Conservation (phyloP, 2,888 invertebrate species). For the Diaprepes abbreviatus region DNA sequence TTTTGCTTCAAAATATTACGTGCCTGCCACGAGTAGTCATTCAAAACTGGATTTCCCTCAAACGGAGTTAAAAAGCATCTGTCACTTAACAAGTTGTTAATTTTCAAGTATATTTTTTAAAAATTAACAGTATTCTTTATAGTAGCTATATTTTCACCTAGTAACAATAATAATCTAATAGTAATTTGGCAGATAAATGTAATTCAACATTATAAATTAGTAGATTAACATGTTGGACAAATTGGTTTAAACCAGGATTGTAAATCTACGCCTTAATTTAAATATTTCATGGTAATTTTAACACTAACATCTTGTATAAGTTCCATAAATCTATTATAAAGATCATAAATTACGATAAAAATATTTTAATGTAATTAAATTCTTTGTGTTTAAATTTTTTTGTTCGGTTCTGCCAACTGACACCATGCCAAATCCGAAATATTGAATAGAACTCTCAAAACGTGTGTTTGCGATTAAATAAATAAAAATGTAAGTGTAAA, state of each 20-base stretch:
- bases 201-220: slow-evolving; percentile 1
- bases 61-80: too few species aligned
- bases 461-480: too few species aligned
- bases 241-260: neutral
- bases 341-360: neutral
- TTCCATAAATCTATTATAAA: neutral
- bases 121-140: too few species aligned
- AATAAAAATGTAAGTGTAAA: too few species aligned
- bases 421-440: slow-evolving; percentile 5
- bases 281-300: slow-evolving; percentile 12
- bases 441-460: too few species aligned
- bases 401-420: slow-evolving; percentile 7
- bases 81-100: too few species aligned
- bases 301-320: neutral
- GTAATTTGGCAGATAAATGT: neutral
- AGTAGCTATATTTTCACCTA: neutral
- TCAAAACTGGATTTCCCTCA: neutral
- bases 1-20: too few species aligned
- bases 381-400: neutral
- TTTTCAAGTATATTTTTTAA: too few species aligned
- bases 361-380: slow-evolving; percentile 19
- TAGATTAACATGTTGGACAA: neutral
- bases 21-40: too few species aligned
- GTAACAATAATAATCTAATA: neutral
- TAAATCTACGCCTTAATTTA: neutral